Base-by-base conservation (phyloP, 2,113 vertebrate genomes). In the Hirundichthys speculiger region DNA sequence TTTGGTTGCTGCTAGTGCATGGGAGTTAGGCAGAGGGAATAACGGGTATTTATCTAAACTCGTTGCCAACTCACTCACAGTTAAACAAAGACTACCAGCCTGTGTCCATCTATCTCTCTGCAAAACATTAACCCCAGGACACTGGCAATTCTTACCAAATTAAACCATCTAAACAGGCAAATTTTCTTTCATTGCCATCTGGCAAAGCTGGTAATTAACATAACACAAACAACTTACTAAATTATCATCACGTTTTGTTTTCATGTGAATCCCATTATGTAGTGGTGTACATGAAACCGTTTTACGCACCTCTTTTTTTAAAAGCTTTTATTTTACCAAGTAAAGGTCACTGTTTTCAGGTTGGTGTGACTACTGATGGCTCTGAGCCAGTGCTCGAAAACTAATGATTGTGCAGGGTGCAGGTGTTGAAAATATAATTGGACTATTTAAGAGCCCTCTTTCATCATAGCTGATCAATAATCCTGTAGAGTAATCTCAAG, bases 391-490 rank as follows among this genome's bases (percentile, higher is more conserved):
- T 75, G 73, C 81, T 80, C 42, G 78, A 82, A 88, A 87, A 74
- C 72, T 88, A 85, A 90, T 73, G 79, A 86, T 62, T 53, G 49
- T 20, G 52, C 39, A 41, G 54, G 63, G 78, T 63, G 46, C 57
- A 73, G 77, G 67, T 79, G 74, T 81, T 77, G 47, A 68, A 83
- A 73, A 69, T 53, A 45, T 89, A 88, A 88, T 89, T 85, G 73
- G 71, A 71, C 84, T 58, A 64, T 63, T 75, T 78, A 64, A 61
- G 54, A 72, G 45, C 80, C 78, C 61, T 67, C 76, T 87, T 90
- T 85, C 78, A 89, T 89, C 89, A 86, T 25, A 40, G 73, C 45
- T 3, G 80, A 34, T 92, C 88, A 83, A 91, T 89, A 89, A 76
- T 79, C 69, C 78, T 25, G 41, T 55, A 57, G 85, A 84, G 79